Evolutionary conservation across 1,140 invertebrate genomes (phyloP).

Genomic region (Drosophila saltans): DNA sequence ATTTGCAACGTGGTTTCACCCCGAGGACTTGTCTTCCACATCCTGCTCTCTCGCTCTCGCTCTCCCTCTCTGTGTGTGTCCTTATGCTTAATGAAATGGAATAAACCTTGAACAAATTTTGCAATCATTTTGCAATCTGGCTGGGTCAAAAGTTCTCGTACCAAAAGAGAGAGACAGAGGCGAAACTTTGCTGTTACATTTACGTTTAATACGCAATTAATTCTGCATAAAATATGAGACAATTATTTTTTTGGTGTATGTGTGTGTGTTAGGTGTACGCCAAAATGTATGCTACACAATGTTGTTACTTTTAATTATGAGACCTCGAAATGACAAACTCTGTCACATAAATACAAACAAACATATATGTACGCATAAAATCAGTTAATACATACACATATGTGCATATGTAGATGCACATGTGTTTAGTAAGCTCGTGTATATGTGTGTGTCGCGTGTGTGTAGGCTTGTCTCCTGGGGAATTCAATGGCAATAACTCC

Average conservation of each 20-base stretch:
- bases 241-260: neutral
- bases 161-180: too few relatives aligned
- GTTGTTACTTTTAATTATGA: slow-evolving; percentile 43
- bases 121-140: slow-evolving; percentile 29
- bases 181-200: neutral
- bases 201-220: slow-evolving; percentile 25
- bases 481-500: slow-evolving; percentile 15
- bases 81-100: slow-evolving; percentile 19
- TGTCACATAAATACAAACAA: neutral
- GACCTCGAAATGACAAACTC: slow-evolving; percentile 1
- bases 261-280: neutral
- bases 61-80: too few relatives aligned
- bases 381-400: neutral
- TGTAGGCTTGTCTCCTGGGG: neutral
- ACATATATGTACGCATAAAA: neutral
- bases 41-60: neutral
- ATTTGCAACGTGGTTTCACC: slow-evolving; percentile 1
- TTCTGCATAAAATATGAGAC: slow-evolving; percentile 23
- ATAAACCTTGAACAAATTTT: slow-evolving; percentile 27
- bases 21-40: slow-evolving; percentile 17
- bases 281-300: slow-evolving; percentile 33
- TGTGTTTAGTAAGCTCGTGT: neutral
- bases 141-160: neutral
- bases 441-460: neutral
- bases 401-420: neutral